phyloP scores from a whole-genome alignment of 2,113 vertebrate genomes.

The Nerophis lumbriciformis region DNA sequence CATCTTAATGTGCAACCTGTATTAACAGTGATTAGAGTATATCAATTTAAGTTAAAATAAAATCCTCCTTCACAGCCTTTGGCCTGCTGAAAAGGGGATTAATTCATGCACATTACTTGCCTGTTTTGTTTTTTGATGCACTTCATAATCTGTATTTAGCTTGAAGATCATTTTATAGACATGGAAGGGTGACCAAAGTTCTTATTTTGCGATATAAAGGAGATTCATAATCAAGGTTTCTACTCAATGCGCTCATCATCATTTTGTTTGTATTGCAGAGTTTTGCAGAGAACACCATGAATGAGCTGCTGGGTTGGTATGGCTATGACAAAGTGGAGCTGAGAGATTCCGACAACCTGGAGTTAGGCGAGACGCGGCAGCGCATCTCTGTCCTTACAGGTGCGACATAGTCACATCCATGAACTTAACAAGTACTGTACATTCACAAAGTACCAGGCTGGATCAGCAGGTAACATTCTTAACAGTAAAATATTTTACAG shows the following conservation, averaged over 20 bases:
- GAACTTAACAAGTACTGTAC: neutral
- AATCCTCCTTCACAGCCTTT: too few species aligned
- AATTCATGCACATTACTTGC: too few species aligned
- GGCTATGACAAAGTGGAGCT: conserved; percentile 99
- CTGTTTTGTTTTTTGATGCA: too few species aligned
- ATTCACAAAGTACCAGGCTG: neutral
- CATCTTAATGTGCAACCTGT: too few species aligned
- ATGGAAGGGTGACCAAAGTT: neutral
- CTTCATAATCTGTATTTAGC: neutral
- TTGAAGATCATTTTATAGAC: neutral
- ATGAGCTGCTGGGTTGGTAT: conserved; percentile 98
- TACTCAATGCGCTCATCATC: neutral
- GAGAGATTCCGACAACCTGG: conserved; percentile 95
- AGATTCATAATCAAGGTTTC: too few species aligned
- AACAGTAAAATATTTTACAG: too few species aligned
- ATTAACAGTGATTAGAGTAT: too few species aligned
- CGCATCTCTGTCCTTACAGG: conserved; percentile 99
- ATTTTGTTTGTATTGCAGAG: conserved; percentile 79
- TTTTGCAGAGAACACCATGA: conserved; percentile 99
- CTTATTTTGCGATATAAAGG: neutral
- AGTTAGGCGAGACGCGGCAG: conserved; percentile 90
- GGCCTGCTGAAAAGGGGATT: too few species aligned
- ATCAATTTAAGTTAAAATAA: too few species aligned
- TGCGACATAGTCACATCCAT: conserved; percentile 46
- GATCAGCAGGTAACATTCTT: neutral